These are phyloP conservation scores for Tor tambroides DNA, from an alignment of 2,113 vertebrate genomes.

Conservation along the genomic window DNA sequence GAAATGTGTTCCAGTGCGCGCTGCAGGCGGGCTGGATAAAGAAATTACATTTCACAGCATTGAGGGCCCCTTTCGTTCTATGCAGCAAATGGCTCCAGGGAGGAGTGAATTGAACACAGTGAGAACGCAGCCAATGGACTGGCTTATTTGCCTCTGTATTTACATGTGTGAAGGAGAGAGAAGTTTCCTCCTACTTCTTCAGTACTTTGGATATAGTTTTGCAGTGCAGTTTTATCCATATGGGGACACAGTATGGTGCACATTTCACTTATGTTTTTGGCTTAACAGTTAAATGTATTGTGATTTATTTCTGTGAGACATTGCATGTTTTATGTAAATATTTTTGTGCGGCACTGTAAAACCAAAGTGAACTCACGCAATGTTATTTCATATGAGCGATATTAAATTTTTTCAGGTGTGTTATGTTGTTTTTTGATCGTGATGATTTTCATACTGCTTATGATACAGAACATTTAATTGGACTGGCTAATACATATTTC, in stretches of 20 bases:
- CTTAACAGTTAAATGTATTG: slow-evolving; percentile 31
- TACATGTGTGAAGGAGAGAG: slow-evolving; percentile 25
- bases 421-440: background rate
- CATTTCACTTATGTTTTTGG: slow-evolving; percentile 10
- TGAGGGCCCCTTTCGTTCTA: slow-evolving; percentile 48
- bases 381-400: background rate
- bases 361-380: background rate
- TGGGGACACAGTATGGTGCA: background rate
- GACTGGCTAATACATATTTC: background rate
- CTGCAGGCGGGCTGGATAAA: slow-evolving; percentile 2
- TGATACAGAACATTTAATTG: background rate
- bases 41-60: slow-evolving; percentile 59
- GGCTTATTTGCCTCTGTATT: slow-evolving; percentile 58
- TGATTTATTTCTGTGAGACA: background rate
- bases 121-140: slow-evolving; percentile 55
- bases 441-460: background rate
- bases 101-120: slow-evolving; percentile 52
- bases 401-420: background rate
- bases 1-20: slow-evolving; percentile 48
- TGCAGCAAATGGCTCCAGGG: slow-evolving; percentile 46
- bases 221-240: background rate
- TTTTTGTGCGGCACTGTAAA: background rate
- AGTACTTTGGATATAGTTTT: slow-evolving; percentile 28
- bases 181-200: slow-evolving; percentile 28
- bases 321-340: background rate